A percentile compares a stretch with the other conserved stretches of the same genome.
Evolutionary conservation across 2,113 vertebrate genomes (phyloP).

Genomic region (Myotis davidii): DNA sequence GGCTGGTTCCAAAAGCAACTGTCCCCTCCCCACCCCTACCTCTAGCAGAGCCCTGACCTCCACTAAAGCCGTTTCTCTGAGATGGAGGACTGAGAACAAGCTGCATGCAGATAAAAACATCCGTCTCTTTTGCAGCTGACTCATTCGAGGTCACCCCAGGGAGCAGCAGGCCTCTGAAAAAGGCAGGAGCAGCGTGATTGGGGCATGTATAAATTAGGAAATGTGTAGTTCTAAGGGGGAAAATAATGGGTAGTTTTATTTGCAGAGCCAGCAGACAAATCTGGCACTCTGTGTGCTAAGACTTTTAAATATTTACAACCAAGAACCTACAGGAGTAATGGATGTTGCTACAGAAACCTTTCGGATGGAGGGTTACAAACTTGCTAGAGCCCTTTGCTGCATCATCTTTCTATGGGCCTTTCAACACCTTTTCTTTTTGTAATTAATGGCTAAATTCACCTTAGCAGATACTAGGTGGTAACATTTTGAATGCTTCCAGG

Average conservation of each 20-base stretch:
- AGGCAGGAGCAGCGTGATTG: slow-evolving; percentile 34
- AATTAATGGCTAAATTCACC: neutral
- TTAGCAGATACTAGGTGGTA: neutral
- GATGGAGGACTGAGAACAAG: slow-evolving; percentile 21
- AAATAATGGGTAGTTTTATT: slow-evolving; percentile 39
- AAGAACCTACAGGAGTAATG: neutral
- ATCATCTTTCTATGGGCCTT: neutral
- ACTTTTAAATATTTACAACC: slow-evolving; percentile 65
- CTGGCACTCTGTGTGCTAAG: slow-evolving; percentile 16
- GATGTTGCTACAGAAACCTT: neutral
- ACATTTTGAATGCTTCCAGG: neutral
- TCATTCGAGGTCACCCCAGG: neutral
- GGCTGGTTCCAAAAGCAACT: neutral
- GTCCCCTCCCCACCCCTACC: neutral
- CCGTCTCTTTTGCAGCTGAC: slow-evolving; percentile 49
- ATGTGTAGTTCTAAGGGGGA: neutral
- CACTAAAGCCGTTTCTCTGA: neutral
- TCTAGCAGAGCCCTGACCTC: neutral
- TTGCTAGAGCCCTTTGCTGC: neutral
- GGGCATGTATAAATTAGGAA: slow-evolving; percentile 69
- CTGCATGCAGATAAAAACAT: slow-evolving; percentile 27
- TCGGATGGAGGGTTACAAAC: neutral
- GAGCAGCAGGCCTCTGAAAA: slow-evolving; percentile 13
- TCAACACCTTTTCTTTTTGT: neutral
- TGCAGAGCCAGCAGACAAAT: slow-evolving; percentile 31